Base-by-base conservation (phyloP, 2,113 vertebrate genomes). In the Lates calcarifer region DNA sequence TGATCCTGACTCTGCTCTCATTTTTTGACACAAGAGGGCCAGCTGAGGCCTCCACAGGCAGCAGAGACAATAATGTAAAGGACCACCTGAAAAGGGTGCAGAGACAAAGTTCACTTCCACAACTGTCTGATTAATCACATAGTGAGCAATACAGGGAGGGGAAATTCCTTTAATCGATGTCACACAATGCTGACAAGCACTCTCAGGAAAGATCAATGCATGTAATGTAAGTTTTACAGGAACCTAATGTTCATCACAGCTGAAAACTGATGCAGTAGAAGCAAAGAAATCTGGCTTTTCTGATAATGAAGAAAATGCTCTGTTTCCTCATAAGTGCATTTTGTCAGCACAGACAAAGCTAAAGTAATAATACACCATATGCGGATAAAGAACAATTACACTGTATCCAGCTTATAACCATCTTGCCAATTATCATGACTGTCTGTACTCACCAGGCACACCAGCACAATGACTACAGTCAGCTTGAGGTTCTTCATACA, bases 401-500 rank as follows among this genome's bases (percentile, higher is more conserved):
- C 29, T 35, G 18, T 22, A 2, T 53, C 17, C 26, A 9, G 20
- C 5, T 18, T 22, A 33, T 33, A 26, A 55, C 33, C 39, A 3
- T 14, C 9, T 17, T 5, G 35, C 0, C 1, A 5, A 47, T 26
- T n/a, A 49, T 9, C 18, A 29, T 18, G 13, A 24, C 7, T 58
- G 10, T 11, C n/a, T 18, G 17, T 57, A 97, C 97, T 97, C 83
- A 99, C 96, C 86, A 98, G 91, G 13, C 92, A 93, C 47, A 96
- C 94, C 0, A 98, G 79, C 86, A 95, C 93, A 74, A 99, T 85
- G 71, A 99, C 95, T n/a, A 98, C 53, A 65, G 97, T 99, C 43
- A 99, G 93, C 93, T 99, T 99, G 89, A 99, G 95, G 93, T 99
- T 99, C 95, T 99, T 99, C 97, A 99, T 99, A 85, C 98, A 99